These are phyloP conservation scores for Pagrus major DNA, from an alignment of 2,113 vertebrate species.

Conservation along the genomic window DNA sequence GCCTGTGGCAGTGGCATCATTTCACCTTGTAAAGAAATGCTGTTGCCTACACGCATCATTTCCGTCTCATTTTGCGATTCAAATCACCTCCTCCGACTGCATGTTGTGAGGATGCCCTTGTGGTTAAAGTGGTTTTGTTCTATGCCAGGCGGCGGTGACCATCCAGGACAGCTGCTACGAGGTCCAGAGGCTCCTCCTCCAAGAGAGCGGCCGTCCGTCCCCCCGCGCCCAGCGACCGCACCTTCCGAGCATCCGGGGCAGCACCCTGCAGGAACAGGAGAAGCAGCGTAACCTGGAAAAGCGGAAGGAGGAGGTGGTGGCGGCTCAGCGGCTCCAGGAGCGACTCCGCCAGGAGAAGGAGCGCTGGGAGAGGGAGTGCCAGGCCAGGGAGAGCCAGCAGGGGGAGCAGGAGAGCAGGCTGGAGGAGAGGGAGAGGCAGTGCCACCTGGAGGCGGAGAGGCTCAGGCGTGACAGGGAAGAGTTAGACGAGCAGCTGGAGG, in stretches of 20 bases:
- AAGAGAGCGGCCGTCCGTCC: slow-evolving; percentile 81
- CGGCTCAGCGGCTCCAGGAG: slow-evolving; percentile 86
- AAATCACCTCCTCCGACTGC: slow-evolving; percentile 34
- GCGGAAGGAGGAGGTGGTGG: slow-evolving; percentile 89
- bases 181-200: slow-evolving; percentile 87
- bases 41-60: background rate
- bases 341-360: slow-evolving; percentile 89
- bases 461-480: slow-evolving; percentile 86
- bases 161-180: slow-evolving; percentile 93
- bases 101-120: background rate
- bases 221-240: slow-evolving; percentile 48
- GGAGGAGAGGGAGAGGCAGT: slow-evolving; percentile 84
- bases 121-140: background rate
- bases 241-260: slow-evolving; percentile 80
- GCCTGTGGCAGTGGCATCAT: background rate
- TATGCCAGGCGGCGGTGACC: slow-evolving; percentile 88
- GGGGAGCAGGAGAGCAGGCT: slow-evolving; percentile 79
- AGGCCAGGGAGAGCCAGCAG: slow-evolving; percentile 83
- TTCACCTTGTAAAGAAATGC: background rate
- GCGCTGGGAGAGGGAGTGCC: slow-evolving; percentile 90
- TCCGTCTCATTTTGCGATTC: slow-evolving; percentile 51
- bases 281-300: slow-evolving; percentile 94
- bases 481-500: slow-evolving; percentile 88
- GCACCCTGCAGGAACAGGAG: slow-evolving; percentile 92
- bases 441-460: slow-evolving; percentile 82